Evolutionary conservation across 1,140 invertebrate species (phyloP).

Genomic region (Phenacoccus solenopsis): DNA sequence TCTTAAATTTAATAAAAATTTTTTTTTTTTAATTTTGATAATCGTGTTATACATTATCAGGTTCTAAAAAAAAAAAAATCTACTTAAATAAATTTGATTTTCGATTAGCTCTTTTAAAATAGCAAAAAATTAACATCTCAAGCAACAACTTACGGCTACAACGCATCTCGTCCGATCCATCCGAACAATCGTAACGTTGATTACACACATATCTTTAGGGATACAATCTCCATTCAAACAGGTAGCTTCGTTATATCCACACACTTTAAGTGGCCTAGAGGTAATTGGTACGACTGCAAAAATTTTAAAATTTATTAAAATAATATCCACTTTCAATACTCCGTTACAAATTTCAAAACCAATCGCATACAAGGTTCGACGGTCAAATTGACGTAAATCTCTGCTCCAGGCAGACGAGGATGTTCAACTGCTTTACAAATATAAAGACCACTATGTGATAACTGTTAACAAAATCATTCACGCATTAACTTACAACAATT

Average conservation of each 20-base stretch:
- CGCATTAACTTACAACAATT: background rate
- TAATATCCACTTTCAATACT: background rate
- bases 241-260: conserved; percentile 66
- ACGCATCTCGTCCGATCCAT: conserved; percentile 76
- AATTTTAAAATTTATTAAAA: no score
- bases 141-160: conserved; percentile 49
- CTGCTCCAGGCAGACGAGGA: conserved; percentile 36
- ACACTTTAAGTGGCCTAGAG: conserved; percentile 34
- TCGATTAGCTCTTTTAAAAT: background rate
- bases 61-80: no score
- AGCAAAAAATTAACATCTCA: background rate
- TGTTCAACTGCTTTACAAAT: conserved; percentile 64
- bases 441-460: conserved; percentile 62
- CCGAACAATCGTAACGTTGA: conserved; percentile 63
- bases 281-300: background rate
- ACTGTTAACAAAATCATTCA: no score
- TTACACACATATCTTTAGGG: conserved; percentile 67
- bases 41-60: no score
- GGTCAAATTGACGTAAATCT: conserved; percentile 47
- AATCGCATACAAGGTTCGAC: conserved; percentile 59
- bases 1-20: no score
- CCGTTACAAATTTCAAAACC: no score
- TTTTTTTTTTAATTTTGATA: no score
- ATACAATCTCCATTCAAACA: conserved; percentile 89
- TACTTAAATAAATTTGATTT: no score